Evolutionary conservation across 2,797 vertebrate genomes (phyloP).

Genomic region (Hapalemur alaotrensis): DNA sequence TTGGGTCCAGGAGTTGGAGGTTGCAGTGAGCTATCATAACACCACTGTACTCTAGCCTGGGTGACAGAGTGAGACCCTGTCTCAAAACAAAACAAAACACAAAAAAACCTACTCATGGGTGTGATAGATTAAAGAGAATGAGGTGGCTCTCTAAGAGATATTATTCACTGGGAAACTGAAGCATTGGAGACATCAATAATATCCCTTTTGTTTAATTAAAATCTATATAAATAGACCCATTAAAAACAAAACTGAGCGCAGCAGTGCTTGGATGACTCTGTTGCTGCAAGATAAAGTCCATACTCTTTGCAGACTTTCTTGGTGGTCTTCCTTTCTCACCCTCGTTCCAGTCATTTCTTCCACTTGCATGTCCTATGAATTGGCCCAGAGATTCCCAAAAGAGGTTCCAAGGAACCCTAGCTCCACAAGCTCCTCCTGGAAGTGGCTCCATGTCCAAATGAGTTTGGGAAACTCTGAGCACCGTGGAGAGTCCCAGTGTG

Average conservation of each 20-base stretch:
- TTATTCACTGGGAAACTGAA: neutral
- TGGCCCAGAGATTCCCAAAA: neutral
- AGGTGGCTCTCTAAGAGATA: neutral
- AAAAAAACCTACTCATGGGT: neutral
- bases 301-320: rapidly evolving
- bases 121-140: neutral
- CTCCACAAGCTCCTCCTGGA: neutral
- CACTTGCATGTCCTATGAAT: neutral
- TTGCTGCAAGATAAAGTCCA: neutral
- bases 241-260: neutral
- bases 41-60: neutral
- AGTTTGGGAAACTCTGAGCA: neutral
- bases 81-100: neutral
- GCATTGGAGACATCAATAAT: neutral
- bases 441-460: neutral
- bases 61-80: neutral
- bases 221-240: neutral
- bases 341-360: neutral
- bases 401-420: neutral
- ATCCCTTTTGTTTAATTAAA: neutral
- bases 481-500: neutral
- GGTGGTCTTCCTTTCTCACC: neutral
- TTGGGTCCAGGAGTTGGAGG: neutral
- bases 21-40: neutral
- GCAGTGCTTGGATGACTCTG: neutral